These are phyloP conservation scores for Cyclophora albipunctata DNA, from an alignment of 2,888 invertebrate genomes.

Conservation along the genomic window DNA sequence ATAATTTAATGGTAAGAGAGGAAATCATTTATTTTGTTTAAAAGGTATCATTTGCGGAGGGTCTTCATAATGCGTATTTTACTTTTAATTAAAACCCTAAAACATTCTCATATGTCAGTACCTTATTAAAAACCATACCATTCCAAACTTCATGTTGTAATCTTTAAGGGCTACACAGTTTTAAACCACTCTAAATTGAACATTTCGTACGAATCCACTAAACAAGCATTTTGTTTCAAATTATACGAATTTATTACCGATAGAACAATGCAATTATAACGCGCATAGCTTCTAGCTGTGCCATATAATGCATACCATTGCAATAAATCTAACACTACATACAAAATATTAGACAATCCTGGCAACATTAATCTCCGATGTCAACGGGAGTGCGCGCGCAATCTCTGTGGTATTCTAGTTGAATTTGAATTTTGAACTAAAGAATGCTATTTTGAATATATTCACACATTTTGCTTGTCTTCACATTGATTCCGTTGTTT, in stretches of 20 bases:
- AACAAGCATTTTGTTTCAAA: background rate
- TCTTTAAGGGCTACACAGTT: no score
- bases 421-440: background rate
- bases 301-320: slow-evolving; percentile 15
- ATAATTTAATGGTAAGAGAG: slow-evolving; percentile 61
- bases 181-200: no score
- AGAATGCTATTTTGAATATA: background rate
- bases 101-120: slow-evolving; percentile 1
- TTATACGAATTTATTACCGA: background rate
- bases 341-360: slow-evolving; percentile 21
- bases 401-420: background rate
- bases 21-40: slow-evolving; percentile 60
- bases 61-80: slow-evolving; percentile 2
- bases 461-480: background rate
- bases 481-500: no score
- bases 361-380: slow-evolving; percentile 19
- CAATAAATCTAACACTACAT: slow-evolving; percentile 16
- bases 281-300: slow-evolving; percentile 9
- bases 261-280: slow-evolving; percentile 10
- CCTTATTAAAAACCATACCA: no score
- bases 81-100: slow-evolving; percentile 20
- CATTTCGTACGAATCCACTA: no score
- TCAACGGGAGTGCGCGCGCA: slow-evolving; percentile 2
- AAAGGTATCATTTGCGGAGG: slow-evolving; percentile 19
- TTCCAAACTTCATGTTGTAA: no score